Evolutionary conservation across 2,113 vertebrate genomes (phyloP).

Genomic region (Cryptomyrus ogoouensis): DNA sequence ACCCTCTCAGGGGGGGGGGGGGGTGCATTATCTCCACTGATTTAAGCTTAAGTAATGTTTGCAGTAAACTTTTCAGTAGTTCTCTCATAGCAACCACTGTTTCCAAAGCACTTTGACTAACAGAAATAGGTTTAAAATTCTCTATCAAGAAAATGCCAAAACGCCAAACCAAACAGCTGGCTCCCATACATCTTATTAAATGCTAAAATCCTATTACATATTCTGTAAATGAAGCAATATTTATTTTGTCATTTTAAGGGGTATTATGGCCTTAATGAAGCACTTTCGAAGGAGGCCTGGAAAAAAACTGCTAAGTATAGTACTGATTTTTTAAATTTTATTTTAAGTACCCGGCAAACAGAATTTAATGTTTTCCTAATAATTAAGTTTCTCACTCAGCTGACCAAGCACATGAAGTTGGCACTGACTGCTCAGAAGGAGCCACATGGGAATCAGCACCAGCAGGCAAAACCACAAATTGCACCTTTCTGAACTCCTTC

Average conservation of each 20-base stretch:
- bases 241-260: neutral
- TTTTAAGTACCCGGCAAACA: neutral
- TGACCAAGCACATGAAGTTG: neutral
- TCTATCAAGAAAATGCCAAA: neutral
- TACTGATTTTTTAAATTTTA: neutral
- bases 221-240: neutral
- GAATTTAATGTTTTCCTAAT: neutral
- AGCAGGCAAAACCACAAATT: neutral
- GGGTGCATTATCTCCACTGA: neutral
- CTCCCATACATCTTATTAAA: neutral
- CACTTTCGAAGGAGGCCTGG: neutral
- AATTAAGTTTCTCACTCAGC: neutral
- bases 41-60: neutral
- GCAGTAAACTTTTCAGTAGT: neutral
- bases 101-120: neutral
- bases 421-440: neutral
- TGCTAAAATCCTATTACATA: neutral
- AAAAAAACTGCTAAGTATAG: neutral
- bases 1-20: neutral
- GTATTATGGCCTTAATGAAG: neutral
- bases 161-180: neutral
- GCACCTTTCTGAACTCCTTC: neutral
- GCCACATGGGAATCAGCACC: neutral
- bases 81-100: neutral
- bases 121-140: neutral